These are phyloP conservation scores for Tyria jacobaeae DNA, from an alignment of 2,888 invertebrate species.

Conservation along the genomic window DNA sequence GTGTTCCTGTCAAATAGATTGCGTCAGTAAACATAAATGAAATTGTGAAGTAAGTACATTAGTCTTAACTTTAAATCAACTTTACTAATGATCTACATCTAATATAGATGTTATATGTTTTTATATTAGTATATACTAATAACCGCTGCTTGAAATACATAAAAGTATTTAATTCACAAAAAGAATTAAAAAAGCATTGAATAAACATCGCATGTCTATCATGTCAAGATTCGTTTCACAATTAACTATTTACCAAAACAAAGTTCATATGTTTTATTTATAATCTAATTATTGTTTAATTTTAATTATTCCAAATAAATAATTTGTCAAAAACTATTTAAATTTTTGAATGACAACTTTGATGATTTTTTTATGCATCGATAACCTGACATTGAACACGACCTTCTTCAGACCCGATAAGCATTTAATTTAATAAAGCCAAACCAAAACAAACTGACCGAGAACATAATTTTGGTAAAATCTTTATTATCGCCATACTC, in stretches of 20 bases:
- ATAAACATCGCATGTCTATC: neutral
- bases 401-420: slow-evolving; percentile 13
- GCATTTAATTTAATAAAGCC: neutral
- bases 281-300: neutral
- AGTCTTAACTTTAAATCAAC: neutral
- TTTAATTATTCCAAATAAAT: neutral
- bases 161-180: too few relatives aligned
- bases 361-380: slow-evolving; percentile 9
- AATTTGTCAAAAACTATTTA: neutral
- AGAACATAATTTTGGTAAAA: slow-evolving; percentile 3
- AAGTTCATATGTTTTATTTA: neutral
- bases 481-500: neutral
- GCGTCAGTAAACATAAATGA: neutral
- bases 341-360: neutral
- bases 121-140: too few relatives aligned
- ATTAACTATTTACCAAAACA: neutral
- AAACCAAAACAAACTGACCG: slow-evolving; percentile 7
- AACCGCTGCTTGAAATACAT: neutral
- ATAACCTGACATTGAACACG: slow-evolving; percentile 19
- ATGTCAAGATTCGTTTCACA: neutral
- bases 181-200: neutral
- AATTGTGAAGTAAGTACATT: slow-evolving; percentile 1
- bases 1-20: neutral
- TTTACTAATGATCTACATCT: neutral
- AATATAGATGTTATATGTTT: too few relatives aligned